Evolutionary conservation across 1,140 invertebrate genomes (phyloP).

Genomic region (Gryllus bimaculatus): DNA sequence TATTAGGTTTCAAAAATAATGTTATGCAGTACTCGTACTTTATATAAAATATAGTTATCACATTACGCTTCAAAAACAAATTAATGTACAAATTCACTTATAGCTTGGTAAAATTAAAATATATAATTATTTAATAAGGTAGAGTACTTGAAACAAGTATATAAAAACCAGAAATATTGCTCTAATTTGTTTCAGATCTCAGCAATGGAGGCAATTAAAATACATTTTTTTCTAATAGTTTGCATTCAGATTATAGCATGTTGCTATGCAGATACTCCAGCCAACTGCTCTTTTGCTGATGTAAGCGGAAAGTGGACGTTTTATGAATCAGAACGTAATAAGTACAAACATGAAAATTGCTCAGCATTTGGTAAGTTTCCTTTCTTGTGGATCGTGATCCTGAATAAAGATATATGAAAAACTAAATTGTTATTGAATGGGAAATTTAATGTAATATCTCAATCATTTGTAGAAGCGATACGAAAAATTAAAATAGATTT

Average conservation of each 20-base stretch:
- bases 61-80: no score
- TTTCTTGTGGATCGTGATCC: background rate
- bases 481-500: constrained; percentile 27
- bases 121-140: no score
- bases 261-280: constrained; percentile 35
- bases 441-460: background rate
- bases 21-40: no score
- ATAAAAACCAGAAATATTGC: no score
- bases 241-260: background rate
- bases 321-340: constrained; percentile 31
- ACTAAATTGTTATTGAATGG: background rate
- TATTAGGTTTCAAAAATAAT: no score
- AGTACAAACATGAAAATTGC: constrained; percentile 34
- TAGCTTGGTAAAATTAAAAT: no score
- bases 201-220: no score
- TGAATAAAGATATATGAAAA: background rate
- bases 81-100: no score
- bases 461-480: background rate
- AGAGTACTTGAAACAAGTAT: no score
- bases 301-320: constrained; percentile 39
- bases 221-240: background rate
- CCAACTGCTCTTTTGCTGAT: constrained; percentile 44
- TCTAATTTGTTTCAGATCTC: no score
- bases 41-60: no score
- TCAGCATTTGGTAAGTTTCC: constrained; percentile 21